These are phyloP conservation scores for Chrysopilus asiliformis DNA, from an alignment of 2,888 invertebrate genomes.

Conservation along the genomic window DNA sequence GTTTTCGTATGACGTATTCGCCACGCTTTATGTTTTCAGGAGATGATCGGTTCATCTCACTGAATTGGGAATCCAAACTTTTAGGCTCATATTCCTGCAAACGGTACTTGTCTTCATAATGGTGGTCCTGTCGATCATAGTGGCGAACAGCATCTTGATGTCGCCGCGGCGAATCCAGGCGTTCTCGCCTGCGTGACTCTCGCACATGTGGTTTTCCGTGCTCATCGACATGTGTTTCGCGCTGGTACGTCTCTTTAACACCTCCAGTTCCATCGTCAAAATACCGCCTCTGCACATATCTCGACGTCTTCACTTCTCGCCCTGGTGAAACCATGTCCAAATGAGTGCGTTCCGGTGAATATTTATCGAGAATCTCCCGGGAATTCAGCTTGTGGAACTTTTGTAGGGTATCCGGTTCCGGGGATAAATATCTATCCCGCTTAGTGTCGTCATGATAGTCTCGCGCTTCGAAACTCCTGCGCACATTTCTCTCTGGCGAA, in stretches of 20 bases:
- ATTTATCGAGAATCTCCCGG: conserved; percentile 25
- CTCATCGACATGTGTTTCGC: conserved; percentile 35
- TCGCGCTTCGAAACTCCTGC: conserved; percentile 8
- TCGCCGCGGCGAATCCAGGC: conserved; percentile 23
- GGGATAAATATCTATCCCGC: conserved; percentile 24
- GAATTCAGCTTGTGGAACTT: conserved; percentile 26
- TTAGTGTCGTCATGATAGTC: conserved; percentile 27
- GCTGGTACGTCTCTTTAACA: conserved; percentile 38
- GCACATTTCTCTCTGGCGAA: conserved; percentile 40
- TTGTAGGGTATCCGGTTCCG: conserved; percentile 22
- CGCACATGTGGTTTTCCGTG: conserved; percentile 32
- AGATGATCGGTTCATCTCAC: conserved; percentile 42
- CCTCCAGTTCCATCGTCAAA: conserved; percentile 38
- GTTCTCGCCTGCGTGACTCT: conserved; percentile 36
- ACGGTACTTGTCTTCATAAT: conserved; percentile 20
- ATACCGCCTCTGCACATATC: conserved; percentile 31
- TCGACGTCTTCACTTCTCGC: conserved; percentile 25
- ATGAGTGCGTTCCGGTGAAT: conserved; percentile 27
- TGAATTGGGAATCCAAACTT: conserved; percentile 50
- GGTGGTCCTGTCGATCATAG: neutral
- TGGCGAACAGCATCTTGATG: conserved; percentile 9
- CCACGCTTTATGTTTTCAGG: conserved; percentile 43
- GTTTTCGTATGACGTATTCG: conserved; percentile 22
- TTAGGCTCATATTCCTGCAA: conserved; percentile 48
- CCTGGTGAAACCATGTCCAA: conserved; percentile 25